A percentile compares a stretch with the other conserved stretches of the same genome.
phyloP scores from a whole-genome alignment of 2,888 invertebrate species.

The Ceraclea dissimilis region DNA sequence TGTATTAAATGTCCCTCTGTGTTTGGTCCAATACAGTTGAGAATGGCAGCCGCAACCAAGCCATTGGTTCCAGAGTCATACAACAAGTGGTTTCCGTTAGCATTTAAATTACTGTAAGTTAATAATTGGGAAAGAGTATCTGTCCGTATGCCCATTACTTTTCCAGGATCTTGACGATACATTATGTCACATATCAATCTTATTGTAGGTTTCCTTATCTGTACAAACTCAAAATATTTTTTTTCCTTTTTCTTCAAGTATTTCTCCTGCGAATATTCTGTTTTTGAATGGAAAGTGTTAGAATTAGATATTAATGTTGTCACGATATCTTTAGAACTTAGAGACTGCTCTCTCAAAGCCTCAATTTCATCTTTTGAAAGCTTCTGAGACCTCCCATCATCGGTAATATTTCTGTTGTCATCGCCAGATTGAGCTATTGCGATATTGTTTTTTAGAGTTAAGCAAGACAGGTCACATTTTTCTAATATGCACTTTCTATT shows the following conservation, averaged over 20 bases:
- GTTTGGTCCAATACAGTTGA: slow-evolving; percentile 65
- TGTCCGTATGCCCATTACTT: slow-evolving; percentile 69
- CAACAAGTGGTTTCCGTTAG: slow-evolving; percentile 68
- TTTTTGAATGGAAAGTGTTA: slow-evolving; percentile 82
- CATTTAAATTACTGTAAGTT: slow-evolving; percentile 71
- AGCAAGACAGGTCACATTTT: slow-evolving; percentile 40
- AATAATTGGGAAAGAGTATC: slow-evolving; percentile 88
- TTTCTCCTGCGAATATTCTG: slow-evolving; percentile 88
- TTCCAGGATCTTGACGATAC: slow-evolving; percentile 68
- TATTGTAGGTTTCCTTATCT: slow-evolving; percentile 72
- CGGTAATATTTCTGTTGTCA: slow-evolving; percentile 80
- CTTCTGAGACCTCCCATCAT: slow-evolving; percentile 73
- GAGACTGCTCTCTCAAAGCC: slow-evolving; percentile 66
- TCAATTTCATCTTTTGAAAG: slow-evolving; percentile 77
- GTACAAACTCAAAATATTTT: slow-evolving; percentile 82
- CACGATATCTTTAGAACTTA: slow-evolving; percentile 75
- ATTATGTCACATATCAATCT: slow-evolving; percentile 78
- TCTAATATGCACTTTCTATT: slow-evolving; percentile 51
- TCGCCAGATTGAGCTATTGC: slow-evolving; percentile 60
- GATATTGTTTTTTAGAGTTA: slow-evolving; percentile 50
- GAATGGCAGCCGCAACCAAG: slow-evolving; percentile 70
- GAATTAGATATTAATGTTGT: slow-evolving; percentile 85
- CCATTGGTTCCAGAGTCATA: slow-evolving; percentile 89
- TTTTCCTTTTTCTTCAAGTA: slow-evolving; percentile 92
- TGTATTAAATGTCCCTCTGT: slow-evolving; percentile 62